Base-by-base conservation (phyloP, 2,113 vertebrate species). In the Gobius niger region DNA sequence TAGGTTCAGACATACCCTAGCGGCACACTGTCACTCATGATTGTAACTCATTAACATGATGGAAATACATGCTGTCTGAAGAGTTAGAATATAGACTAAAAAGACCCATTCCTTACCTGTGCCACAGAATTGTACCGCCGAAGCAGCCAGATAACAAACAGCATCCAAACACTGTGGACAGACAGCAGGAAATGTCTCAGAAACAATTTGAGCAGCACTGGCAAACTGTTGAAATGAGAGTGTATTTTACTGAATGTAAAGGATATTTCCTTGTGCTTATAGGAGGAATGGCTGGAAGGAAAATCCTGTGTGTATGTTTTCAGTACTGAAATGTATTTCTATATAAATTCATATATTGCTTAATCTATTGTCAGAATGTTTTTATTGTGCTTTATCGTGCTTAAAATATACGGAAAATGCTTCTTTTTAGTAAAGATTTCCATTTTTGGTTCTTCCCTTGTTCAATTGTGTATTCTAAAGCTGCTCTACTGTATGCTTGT, bases 81-180 rank as follows among this genome's bases (percentile, higher is more conserved):
- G 63, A 47, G 0, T 15, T 12, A 59, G 69, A 3, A 41, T 9
- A 60, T 42, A 40, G 16, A 86, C 42, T 76, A 34, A 54, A 7
- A 34, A 10, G 63, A 63, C 3, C 19, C 54, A 62, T 13, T 44
- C 68, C 80, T 78, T 88, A 93, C 92, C 92, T 93, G 92, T 47
- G 92, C 92, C 85, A 93, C 68, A 60, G 92, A 93, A 84, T 90
- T 89, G 88, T 92, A 88, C 56, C 90, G 75, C 7, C 89, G 91
- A 40, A 93, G 87, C 53, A 93, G 80, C 93, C 93, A 93, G 85
- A 93, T 93, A 69, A 92, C 89, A 87, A 91, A 87, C 77, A 93
- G 83, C 92, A 93, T 93, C 78, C 92, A 90, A 70, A 92, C 12
- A 60, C 93, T 94, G 80, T 34, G 76, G 65, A 84, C 63, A 75